These are phyloP conservation scores for Drosophila flavopinicola DNA, from an alignment of 2,888 invertebrate species.

Conservation along the genomic window DNA sequence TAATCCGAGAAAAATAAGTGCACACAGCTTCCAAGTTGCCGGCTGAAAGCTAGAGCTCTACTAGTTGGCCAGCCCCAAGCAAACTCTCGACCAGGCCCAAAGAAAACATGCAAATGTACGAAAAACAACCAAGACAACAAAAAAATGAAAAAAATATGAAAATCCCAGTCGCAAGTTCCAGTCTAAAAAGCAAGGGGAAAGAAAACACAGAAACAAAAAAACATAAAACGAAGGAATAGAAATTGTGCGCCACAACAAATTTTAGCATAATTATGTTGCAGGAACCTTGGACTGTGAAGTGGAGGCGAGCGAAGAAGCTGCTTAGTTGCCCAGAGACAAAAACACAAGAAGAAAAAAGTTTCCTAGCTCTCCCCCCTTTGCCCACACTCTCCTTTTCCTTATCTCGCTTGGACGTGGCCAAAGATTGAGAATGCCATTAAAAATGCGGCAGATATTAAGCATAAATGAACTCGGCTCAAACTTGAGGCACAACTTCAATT, in stretches of 20 bases:
- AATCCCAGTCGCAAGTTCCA: slow-evolving; percentile 47
- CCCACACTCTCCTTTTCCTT: not conserved
- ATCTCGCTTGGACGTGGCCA: slow-evolving; percentile 23
- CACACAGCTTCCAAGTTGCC: slow-evolving; percentile 31
- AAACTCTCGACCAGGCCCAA: slow-evolving; percentile 34
- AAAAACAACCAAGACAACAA: slow-evolving; percentile 2
- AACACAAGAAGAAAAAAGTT: slow-evolving; percentile 39
- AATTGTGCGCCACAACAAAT: slow-evolving; percentile 72
- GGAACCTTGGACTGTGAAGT: slow-evolving; percentile 41
- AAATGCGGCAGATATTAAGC: slow-evolving; percentile 72
- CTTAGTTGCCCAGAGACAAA: slow-evolving; percentile 46
- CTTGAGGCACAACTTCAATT: slow-evolving; percentile 41
- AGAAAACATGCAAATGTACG: slow-evolving; percentile 56
- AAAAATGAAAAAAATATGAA: slow-evolving; percentile 21
- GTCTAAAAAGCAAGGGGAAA: slow-evolving; percentile 34
- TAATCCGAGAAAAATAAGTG: slow-evolving; percentile 58
- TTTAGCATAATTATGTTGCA: slow-evolving; percentile 76
- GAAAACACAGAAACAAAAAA: slow-evolving; percentile 3
- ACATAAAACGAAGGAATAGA: slow-evolving; percentile 24
- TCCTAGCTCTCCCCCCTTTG: slow-evolving; percentile 14
- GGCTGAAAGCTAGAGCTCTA: too few relatives aligned
- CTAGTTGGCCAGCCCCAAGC: slow-evolving; percentile 15
- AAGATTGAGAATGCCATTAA: slow-evolving; percentile 60
- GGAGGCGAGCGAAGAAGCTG: slow-evolving; percentile 1
- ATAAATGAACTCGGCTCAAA: slow-evolving; percentile 64